These are phyloP conservation scores for Tipula confusa DNA, from an alignment of 2,888 invertebrate species.

Conservation along the genomic window DNA sequence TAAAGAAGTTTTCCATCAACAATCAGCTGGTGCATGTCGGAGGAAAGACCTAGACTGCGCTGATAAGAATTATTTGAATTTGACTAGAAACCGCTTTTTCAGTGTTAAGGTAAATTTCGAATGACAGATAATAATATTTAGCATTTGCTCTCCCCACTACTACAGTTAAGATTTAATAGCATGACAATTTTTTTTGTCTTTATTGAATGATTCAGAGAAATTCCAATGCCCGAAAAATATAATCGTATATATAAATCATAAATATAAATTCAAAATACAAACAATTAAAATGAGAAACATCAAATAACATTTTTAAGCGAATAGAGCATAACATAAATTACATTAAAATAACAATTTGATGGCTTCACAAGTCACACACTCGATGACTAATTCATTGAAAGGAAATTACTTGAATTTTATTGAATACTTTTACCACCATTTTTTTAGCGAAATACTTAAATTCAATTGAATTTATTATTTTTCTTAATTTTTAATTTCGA, in stretches of 20 bases:
- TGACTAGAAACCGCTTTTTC: too few relatives aligned
- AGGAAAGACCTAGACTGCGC: too few relatives aligned
- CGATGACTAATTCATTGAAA: background rate
- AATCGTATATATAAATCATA: background rate
- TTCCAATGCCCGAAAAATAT: background rate
- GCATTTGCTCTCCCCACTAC: background rate
- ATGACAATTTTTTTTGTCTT: background rate
- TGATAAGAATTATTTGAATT: too few relatives aligned
- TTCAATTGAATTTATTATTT: background rate
- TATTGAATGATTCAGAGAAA: background rate
- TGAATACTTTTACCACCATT: background rate
- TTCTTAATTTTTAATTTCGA: background rate
- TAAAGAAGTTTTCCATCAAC: too few relatives aligned
- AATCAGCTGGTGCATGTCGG: too few relatives aligned
- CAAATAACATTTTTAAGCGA: background rate
- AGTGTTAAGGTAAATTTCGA: too few relatives aligned
- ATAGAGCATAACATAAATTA: background rate
- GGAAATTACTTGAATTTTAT: constrained; percentile 15
- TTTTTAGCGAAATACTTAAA: background rate
- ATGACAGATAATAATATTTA: too few relatives aligned
- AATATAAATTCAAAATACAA: background rate
- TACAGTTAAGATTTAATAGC: background rate
- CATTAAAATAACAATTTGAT: background rate
- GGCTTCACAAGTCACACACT: background rate
- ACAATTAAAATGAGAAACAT: background rate